Conservation (phyloP, 2,797 vertebrate genomes). For the Sciurus vulgaris region DNA sequence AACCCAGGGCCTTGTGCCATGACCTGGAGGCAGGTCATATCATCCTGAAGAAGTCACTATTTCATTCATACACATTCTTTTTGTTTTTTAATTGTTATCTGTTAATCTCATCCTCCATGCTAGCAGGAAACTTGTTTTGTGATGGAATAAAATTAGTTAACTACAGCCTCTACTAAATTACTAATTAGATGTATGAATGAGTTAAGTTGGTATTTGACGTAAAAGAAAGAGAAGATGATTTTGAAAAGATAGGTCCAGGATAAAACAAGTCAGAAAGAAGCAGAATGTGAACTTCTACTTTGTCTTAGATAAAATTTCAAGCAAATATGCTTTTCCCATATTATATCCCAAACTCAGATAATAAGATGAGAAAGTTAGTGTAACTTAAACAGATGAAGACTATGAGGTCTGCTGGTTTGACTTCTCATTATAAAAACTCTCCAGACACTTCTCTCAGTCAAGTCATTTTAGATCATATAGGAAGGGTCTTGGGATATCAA, state of each 20-base stretch:
- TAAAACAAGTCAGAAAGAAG: background rate
- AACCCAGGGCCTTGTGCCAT: too few relatives aligned
- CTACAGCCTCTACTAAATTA: background rate
- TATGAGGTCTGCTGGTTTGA: background rate
- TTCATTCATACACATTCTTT: background rate
- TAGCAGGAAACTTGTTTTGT: constrained; percentile 1
- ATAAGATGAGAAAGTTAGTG: constrained; percentile 15
- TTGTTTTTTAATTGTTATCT: background rate
- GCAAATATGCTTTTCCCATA: constrained; percentile 4
- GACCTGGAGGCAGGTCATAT: too few relatives aligned
- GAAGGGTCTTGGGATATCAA: background rate
- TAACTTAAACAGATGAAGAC: background rate
- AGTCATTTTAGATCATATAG: background rate
- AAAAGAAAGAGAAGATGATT: background rate
- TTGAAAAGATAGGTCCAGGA: background rate
- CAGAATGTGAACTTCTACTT: background rate
- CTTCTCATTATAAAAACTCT: background rate
- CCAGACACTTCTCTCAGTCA: background rate
- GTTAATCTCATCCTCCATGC: background rate
- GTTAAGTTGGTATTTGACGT: background rate
- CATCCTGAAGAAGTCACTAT: background rate
- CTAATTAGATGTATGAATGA: background rate
- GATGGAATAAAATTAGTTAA: background rate
- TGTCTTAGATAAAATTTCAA: constrained; percentile 8
- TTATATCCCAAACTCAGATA: background rate